Evolutionary conservation across 2,113 vertebrate genomes (phyloP).

Genomic region (Montifringilla adamsi): DNA sequence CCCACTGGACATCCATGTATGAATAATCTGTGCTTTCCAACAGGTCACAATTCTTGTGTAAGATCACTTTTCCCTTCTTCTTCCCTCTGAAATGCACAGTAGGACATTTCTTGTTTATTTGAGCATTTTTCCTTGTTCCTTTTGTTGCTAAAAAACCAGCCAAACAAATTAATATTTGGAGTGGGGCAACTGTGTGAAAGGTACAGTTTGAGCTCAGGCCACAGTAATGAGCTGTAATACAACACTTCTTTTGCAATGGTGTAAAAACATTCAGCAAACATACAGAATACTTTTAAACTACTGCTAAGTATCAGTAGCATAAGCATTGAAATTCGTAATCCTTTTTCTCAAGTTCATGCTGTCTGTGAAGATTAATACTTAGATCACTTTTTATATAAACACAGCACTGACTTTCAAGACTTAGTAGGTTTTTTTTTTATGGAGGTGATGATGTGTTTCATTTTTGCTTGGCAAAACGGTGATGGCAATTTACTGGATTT

Average conservation of each 20-base stretch:
- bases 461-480: not conserved
- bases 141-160: not conserved
- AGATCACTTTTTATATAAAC: not conserved
- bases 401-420: not conserved
- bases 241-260: not conserved
- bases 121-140: not conserved
- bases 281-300: not conserved
- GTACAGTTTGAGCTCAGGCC: not conserved
- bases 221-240: not conserved
- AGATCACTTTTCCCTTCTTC: not conserved
- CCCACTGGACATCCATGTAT: not conserved
- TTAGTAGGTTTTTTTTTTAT: not conserved
- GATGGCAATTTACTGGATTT: slow-evolving; percentile 5
- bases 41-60: not conserved
- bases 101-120: not conserved
- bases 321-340: not conserved
- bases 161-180: not conserved
- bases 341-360: not conserved
- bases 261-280: not conserved
- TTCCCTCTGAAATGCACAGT: not conserved
- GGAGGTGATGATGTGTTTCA: not conserved
- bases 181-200: not conserved
- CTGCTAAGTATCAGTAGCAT: not conserved
- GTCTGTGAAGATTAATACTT: not conserved
- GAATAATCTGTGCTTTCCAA: not conserved